Percentiles rank a stretch among this genome's conserved stretches.
Evolutionary conservation across 2,888 invertebrate species (phyloP).

Genomic region (Lymantria monacha): DNA sequence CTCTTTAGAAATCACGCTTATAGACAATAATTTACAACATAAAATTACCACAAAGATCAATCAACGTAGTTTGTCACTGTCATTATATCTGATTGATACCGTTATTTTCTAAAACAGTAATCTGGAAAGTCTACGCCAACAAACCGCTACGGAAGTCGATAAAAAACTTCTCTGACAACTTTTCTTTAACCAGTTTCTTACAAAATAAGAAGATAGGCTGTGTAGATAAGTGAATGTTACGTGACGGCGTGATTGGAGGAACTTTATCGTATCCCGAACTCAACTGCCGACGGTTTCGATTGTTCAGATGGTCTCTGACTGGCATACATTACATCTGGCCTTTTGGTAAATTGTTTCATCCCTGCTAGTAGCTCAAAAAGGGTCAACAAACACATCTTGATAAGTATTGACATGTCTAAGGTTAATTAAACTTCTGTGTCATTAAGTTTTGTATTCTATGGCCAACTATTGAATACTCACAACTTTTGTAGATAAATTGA

Average conservation of each 20-base stretch:
- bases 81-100: conserved; percentile 22
- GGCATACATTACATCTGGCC: conserved; percentile 53
- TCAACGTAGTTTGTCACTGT: conserved; percentile 29
- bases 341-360: conserved; percentile 27
- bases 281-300: conserved; percentile 49
- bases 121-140: conserved; percentile 17
- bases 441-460: conserved; percentile 7
- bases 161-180: conserved; percentile 27
- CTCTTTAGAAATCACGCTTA: no score
- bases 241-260: conserved; percentile 41
- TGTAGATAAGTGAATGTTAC: conserved; percentile 23
- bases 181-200: conserved; percentile 34
- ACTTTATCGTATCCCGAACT: conserved; percentile 43
- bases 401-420: conserved; percentile 7
- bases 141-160: conserved; percentile 14
- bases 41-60: neutral
- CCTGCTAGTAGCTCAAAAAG: conserved; percentile 19
- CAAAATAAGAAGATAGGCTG: conserved; percentile 13
- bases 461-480: no score
- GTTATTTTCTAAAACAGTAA: conserved; percentile 35
- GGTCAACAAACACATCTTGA: conserved; percentile 16
- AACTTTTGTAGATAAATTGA: no score
- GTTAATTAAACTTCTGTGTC: conserved; percentile 25
- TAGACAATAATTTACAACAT: no score
- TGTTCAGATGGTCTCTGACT: conserved; percentile 48